Conservation (phyloP, 2,888 invertebrate species). For the Corythucha ciliata region DNA sequence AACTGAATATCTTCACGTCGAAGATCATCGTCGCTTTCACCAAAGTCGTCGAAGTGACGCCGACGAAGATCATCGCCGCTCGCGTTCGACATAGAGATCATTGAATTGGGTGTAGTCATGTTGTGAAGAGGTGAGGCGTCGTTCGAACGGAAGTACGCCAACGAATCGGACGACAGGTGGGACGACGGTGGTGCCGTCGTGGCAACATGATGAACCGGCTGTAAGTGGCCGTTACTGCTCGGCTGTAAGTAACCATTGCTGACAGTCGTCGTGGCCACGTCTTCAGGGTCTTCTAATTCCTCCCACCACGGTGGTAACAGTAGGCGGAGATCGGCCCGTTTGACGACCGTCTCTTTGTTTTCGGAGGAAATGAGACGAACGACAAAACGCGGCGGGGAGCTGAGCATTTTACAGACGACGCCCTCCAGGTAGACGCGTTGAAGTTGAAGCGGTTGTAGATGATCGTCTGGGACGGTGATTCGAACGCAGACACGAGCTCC, state of each 20-base stretch:
- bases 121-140: conserved; percentile 48
- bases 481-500: conserved; percentile 69
- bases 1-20: conserved; percentile 78
- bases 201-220: conserved; percentile 41
- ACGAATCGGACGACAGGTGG: conserved; percentile 34
- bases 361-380: conserved; percentile 51
- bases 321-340: conserved; percentile 81
- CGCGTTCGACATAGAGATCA: conserved; percentile 50
- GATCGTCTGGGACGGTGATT: conserved; percentile 42
- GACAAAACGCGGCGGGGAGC: conserved; percentile 58
- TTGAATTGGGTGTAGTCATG: conserved; percentile 43
- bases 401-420: conserved; percentile 58
- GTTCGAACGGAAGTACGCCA: conserved; percentile 21
- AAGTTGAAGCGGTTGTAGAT: conserved; percentile 40
- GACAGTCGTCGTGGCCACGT: conserved; percentile 2
- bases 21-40: conserved; percentile 84
- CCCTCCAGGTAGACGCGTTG: conserved; percentile 77
- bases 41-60: conserved; percentile 59
- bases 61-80: conserved; percentile 46
- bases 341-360: conserved; percentile 55
- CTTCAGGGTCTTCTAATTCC: conserved; percentile 50
- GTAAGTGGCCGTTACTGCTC: conserved; percentile 31
- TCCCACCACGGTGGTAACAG: conserved; percentile 95
- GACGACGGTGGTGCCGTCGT: conserved; percentile 22
- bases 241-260: conserved; percentile 31